Evolutionary conservation across 2,888 invertebrate species (phyloP).

Genomic region (Phyto melanocephala): DNA sequence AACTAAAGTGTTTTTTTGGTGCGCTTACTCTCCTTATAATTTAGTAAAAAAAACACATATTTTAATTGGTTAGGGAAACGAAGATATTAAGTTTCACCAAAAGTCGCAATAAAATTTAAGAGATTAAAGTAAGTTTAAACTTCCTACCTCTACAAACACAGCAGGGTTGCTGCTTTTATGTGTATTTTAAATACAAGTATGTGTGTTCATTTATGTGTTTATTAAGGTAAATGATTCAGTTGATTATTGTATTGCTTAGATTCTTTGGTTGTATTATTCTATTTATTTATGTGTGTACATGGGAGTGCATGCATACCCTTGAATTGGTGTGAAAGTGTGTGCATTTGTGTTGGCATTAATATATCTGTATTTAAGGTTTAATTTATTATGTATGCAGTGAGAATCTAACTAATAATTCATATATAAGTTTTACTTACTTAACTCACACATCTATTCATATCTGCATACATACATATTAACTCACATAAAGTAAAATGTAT

Average conservation of each 20-base stretch:
- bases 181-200: not conserved
- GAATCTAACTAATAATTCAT: conserved; percentile 19
- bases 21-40: no score
- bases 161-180: no score
- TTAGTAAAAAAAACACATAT: no score
- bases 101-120: no score
- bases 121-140: no score
- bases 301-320: not conserved
- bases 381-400: conserved; percentile 7
- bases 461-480: not conserved
- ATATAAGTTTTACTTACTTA: conserved; percentile 2
- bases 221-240: conserved; percentile 25
- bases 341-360: not conserved
- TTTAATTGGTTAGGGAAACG: no score
- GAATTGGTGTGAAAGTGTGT: not conserved
- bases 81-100: no score
- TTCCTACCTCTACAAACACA: no score
- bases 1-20: no score
- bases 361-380: conserved; percentile 67
- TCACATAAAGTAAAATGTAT: not conserved
- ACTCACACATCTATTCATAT: not conserved
- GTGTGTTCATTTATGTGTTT: conserved; percentile 10
- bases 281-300: not conserved
- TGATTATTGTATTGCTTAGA: conserved; percentile 13
- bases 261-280: conserved; percentile 8